Evolutionary conservation across 64 coral and sea anemone genomes (phyloP).

Genomic region (Platygyra sinensis): DNA sequence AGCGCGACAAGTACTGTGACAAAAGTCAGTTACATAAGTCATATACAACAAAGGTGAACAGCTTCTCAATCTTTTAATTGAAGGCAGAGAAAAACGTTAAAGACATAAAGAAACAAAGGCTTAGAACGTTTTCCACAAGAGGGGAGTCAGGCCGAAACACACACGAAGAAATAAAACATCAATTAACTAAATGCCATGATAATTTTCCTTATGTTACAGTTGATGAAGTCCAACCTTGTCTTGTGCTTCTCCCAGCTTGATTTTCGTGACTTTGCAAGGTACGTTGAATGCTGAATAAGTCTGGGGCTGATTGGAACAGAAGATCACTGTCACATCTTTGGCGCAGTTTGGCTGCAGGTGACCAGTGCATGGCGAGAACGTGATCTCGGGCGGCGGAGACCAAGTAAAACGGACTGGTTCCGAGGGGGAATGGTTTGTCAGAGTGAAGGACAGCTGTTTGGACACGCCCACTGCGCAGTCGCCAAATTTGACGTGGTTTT

Average conservation of each 20-base stretch:
- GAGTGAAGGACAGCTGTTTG: slow-evolving; percentile 90
- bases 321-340: slow-evolving; percentile 84
- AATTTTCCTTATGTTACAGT: not conserved
- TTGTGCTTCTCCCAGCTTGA: slow-evolving; percentile 88
- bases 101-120: too few species aligned
- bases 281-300: slow-evolving; percentile 62
- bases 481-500: slow-evolving; percentile 88
- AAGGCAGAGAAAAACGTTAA: too few species aligned
- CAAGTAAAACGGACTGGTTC: slow-evolving; percentile 91
- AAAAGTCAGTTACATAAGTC: too few species aligned
- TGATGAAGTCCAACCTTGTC: slow-evolving; percentile 63
- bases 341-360: slow-evolving; percentile 90
- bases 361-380: slow-evolving; percentile 84
- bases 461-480: slow-evolving; percentile 86
- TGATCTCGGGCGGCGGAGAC: slow-evolving; percentile 81
- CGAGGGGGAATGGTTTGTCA: slow-evolving; percentile 86
- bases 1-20: too few species aligned
- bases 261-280: slow-evolving; percentile 89
- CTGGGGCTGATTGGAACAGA: slow-evolving; percentile 71
- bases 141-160: too few species aligned
- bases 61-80: too few species aligned
- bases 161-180: too few species aligned
- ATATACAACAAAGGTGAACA: too few species aligned
- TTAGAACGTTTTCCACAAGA: too few species aligned
- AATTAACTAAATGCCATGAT: not conserved